Conservation (phyloP, 2,888 invertebrate genomes). For the Bugulina stolonifera region DNA sequence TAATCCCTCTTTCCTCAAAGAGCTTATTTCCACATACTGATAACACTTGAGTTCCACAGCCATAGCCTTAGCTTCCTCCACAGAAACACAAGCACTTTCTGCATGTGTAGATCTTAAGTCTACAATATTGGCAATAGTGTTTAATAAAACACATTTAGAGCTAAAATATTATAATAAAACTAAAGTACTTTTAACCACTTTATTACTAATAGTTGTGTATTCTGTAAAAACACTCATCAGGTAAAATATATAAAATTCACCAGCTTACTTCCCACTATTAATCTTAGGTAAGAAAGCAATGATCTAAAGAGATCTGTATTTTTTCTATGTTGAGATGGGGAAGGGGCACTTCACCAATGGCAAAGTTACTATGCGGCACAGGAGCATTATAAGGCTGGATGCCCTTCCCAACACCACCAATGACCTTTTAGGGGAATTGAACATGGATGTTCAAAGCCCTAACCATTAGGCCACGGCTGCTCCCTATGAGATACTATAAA, state of each 20-base stretch:
- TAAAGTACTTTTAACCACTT: not conserved
- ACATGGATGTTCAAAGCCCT: too few species aligned
- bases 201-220: not conserved
- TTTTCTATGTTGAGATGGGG: too few species aligned
- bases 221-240: too few species aligned
- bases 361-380: too few species aligned
- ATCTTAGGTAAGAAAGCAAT: not conserved
- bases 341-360: too few species aligned
- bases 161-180: not conserved
- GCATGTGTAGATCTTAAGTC: not conserved
- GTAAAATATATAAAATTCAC: too few species aligned
- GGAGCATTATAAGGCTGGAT: too few species aligned
- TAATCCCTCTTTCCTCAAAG: conserved; percentile 37
- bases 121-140: not conserved
- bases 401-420: too few species aligned
- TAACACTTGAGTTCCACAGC: conserved; percentile 33
- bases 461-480: too few species aligned
- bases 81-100: conserved; percentile 5
- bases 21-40: conserved; percentile 39
- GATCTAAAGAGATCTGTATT: not conserved
- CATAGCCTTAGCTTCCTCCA: conserved; percentile 28
- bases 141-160: not conserved
- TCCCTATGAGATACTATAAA: too few species aligned
- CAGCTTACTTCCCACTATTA: too few species aligned
- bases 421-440: too few species aligned